Base-by-base conservation (phyloP, 2,113 vertebrate species). In the Geococcyx californianus region DNA sequence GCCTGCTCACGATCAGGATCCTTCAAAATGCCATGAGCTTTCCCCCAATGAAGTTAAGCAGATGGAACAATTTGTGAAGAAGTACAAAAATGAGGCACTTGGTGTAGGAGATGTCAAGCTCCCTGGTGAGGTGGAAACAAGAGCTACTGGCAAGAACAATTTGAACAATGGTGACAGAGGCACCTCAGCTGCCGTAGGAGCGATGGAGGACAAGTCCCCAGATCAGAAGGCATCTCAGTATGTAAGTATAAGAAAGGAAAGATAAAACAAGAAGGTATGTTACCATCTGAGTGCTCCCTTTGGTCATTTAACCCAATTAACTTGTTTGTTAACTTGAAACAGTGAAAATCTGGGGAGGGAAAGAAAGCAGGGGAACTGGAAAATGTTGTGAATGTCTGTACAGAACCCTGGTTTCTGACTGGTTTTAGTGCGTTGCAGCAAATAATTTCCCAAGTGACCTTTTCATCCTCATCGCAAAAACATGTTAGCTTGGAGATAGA, bases 1-100 rank as follows among this genome's bases (percentile, higher is more conserved):
- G 76, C 99, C 99, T 5, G 99, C 99, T 64, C 99, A 99, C 0
- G 99, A 99, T 97, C 99, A 99, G 97, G 99, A 99, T 97, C 99
- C 99, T 26, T 97, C 98, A 31, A 99, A 97, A 97, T 99, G 99
- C 97, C 99, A 99, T 3, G 99, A 99, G 95, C 96, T 99, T 84
- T 98, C 98, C 83, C 98, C 99, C 8, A 98, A 52, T 11, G 99
- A 99, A 97, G 99, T 99, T 78, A 99, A 98, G 91, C 98, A 98
- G 93, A 99, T 99, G 99, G 98, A 99, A 94, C 99, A 99, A 78
- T 99, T 98, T 33, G 99, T 99, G 92, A 99, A 98, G 97, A 99
- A 99, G 91, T 99, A 99, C 87, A 99, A 99, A 97, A 98, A 96
- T 0, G 99, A 99, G 91, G 99, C 99, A 1, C 98, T 99, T 68